Evolutionary conservation across 2,888 invertebrate genomes (phyloP).

Genomic region (Caenorhabditis japonica): DNA sequence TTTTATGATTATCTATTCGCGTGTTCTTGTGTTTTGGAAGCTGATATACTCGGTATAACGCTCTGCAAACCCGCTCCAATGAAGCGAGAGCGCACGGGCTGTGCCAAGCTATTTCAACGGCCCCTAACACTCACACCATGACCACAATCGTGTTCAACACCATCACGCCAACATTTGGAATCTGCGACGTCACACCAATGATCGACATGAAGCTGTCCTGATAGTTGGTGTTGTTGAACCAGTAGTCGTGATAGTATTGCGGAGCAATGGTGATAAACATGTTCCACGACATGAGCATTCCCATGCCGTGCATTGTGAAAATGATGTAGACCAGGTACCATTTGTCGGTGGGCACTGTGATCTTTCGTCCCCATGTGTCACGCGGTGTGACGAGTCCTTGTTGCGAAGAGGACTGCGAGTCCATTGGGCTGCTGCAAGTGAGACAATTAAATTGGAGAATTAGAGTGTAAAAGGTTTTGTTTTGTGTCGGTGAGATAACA

Average conservation of each 20-base stretch:
- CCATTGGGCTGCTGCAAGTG: slow-evolving; percentile 29
- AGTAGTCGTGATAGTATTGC: slow-evolving; percentile 86
- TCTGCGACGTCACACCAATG: slow-evolving; percentile 89
- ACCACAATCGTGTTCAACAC: slow-evolving; percentile 73
- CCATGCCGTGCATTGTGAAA: slow-evolving; percentile 62
- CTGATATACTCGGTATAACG: no score
- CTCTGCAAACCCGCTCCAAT: no score
- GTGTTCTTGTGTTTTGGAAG: no score
- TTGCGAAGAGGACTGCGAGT: slow-evolving; percentile 5
- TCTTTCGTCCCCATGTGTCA: slow-evolving; percentile 42
- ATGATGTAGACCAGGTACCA: slow-evolving; percentile 59
- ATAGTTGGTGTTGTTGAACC: slow-evolving; percentile 82
- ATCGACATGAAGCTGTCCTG: slow-evolving; percentile 87
- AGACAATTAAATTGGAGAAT: no score
- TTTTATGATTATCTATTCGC: no score
- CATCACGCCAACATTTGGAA: slow-evolving; percentile 93
- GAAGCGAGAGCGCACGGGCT: no score
- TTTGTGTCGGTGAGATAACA: no score
- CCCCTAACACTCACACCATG: slow-evolving; percentile 57
- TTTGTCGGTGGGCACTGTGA: slow-evolving; percentile 40
- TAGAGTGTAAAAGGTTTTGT: no score
- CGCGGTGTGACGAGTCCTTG: slow-evolving; percentile 25
- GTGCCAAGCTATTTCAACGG: no score
- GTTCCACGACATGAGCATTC: slow-evolving; percentile 66
- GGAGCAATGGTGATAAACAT: slow-evolving; percentile 67